phyloP scores from a whole-genome alignment of 2,113 vertebrate genomes.

The Lepus europaeus region DNA sequence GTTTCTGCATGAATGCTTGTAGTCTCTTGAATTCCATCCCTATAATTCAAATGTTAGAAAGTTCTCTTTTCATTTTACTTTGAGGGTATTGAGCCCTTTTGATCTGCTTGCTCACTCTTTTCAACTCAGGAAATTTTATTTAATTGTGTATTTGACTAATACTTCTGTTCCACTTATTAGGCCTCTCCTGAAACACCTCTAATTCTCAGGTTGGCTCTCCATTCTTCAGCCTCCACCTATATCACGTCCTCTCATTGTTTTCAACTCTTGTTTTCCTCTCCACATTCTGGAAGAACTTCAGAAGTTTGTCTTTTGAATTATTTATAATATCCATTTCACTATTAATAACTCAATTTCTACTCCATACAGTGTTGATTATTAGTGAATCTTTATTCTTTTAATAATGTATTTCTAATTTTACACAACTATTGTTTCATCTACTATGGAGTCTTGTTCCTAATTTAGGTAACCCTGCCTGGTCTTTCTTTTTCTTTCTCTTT shows the following conservation, averaged over 20 bases:
- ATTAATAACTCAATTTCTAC: not conserved
- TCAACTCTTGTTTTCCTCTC: not conserved
- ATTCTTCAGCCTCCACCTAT: not conserved
- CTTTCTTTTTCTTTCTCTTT: not conserved
- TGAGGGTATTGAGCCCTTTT: constrained; percentile 70
- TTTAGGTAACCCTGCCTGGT: not conserved
- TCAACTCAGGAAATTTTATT: constrained; percentile 67
- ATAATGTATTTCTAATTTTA: constrained; percentile 1
- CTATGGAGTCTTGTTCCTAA: not conserved
- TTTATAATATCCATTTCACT: not conserved
- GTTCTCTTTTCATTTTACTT: constrained; percentile 69
- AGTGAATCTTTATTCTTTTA: not conserved
- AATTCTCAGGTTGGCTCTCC: constrained; percentile 27
- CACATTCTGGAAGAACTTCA: not conserved
- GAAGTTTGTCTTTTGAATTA: not conserved
- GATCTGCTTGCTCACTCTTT: constrained; percentile 65
- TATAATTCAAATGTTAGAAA: constrained; percentile 69
- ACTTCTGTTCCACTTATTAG: constrained; percentile 44
- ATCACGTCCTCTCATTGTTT: not conserved
- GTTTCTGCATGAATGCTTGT: constrained; percentile 52
- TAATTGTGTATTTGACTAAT: constrained; percentile 72
- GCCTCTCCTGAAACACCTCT: constrained; percentile 38
- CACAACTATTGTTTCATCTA: not conserved
- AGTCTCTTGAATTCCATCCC: constrained; percentile 46
- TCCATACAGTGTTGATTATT: not conserved